A percentile compares a stretch with the other conserved stretches of the same genome.
These are phyloP conservation scores for Myopa testacea DNA, from an alignment of 2,888 invertebrate species.

Conservation along the genomic window DNA sequence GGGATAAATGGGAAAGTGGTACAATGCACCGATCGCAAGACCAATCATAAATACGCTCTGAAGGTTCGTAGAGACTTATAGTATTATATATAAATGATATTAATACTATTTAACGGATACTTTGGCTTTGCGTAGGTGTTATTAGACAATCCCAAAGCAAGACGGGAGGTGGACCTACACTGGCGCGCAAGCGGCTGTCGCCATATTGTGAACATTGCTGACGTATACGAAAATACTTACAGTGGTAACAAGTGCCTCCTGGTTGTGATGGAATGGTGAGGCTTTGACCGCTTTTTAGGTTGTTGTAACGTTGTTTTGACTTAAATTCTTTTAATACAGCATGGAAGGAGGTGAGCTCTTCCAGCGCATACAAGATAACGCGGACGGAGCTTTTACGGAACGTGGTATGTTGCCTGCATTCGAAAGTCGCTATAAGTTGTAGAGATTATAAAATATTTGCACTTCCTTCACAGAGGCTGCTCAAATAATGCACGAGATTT, in stretches of 20 bases:
- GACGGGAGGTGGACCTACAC: conserved; percentile 95
- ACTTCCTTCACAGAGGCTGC: conserved; percentile 78
- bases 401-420: conserved; percentile 67
- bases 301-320: neutral
- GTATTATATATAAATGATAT: neutral
- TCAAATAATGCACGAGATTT: conserved; percentile 96
- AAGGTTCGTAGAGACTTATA: conserved; percentile 75
- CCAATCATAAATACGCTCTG: conserved; percentile 86
- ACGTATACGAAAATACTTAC: conserved; percentile 98
- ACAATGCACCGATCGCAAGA: conserved; percentile 85
- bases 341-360: conserved; percentile 99
- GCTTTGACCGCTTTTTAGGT: conserved; percentile 29
- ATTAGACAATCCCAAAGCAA: conserved; percentile 91
- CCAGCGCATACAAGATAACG: conserved; percentile 91
- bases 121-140: conserved; percentile 73
- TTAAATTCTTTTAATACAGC: conserved; percentile 66
- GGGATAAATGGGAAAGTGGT: conserved; percentile 99
- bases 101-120: neutral
- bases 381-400: conserved; percentile 96
- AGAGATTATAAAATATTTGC: too few relatives aligned
- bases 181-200: conserved; percentile 91
- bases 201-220: conserved; percentile 89
- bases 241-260: conserved; percentile 90
- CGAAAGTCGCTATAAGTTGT: neutral
- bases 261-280: conserved; percentile 98